These are phyloP conservation scores for Onychorhynchus coronatus DNA, from an alignment of 2,113 vertebrate species.

Conservation along the genomic window DNA sequence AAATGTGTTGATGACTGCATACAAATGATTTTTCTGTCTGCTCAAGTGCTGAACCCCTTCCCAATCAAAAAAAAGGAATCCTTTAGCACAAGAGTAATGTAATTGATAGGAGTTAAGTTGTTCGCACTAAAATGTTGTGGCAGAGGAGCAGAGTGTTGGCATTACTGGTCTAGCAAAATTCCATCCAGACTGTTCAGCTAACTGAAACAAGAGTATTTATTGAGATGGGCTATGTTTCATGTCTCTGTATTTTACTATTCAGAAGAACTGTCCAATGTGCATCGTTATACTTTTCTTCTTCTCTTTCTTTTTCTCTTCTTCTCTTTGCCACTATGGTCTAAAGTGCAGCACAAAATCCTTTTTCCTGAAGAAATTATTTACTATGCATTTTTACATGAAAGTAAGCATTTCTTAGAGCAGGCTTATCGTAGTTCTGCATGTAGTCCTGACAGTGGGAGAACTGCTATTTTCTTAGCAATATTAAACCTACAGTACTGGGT, in stretches of 20 bases:
- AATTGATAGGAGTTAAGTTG: not conserved
- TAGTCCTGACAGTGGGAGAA: not conserved
- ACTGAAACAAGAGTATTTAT: not conserved
- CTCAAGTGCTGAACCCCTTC: not conserved
- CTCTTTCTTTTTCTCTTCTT: not conserved
- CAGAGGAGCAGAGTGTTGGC: not conserved
- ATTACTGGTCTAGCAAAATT: not conserved
- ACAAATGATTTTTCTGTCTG: not conserved
- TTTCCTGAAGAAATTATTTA: constrained; percentile 1
- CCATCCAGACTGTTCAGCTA: not conserved
- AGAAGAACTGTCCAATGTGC: not conserved
- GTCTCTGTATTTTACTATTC: not conserved
- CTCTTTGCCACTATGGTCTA: not conserved
- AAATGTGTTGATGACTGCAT: not conserved
- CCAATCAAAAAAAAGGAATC: not conserved
- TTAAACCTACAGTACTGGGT: not conserved
- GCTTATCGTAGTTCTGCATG: constrained; percentile 9
- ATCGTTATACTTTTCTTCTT: not conserved
- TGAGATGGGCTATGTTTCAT: not conserved
- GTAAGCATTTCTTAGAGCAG: not conserved
- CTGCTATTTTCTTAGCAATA: not conserved
- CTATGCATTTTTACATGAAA: constrained; percentile 9
- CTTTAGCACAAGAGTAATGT: not conserved
- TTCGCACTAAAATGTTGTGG: not conserved
- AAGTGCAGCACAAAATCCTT: not conserved